Conservation (phyloP, 2,888 invertebrate species). For the Aleiodes testaceus region DNA sequence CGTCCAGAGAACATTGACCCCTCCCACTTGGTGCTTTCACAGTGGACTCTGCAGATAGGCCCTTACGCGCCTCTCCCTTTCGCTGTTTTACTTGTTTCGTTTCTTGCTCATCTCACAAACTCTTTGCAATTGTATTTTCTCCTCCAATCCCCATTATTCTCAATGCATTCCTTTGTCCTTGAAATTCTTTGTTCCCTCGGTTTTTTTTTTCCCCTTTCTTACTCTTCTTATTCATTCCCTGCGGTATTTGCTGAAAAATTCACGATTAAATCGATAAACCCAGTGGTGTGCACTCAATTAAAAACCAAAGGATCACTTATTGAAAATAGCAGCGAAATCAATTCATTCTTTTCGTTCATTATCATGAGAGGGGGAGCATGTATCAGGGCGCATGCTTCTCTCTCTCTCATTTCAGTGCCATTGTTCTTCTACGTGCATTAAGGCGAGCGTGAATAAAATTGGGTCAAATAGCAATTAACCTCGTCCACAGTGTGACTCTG, state of each 20-base stretch:
- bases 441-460: slow-evolving; percentile 67
- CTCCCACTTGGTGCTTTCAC: slow-evolving; percentile 53
- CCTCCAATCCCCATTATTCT: background rate
- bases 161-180: slow-evolving; percentile 9
- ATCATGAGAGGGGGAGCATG: slow-evolving; percentile 14
- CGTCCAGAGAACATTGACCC: slow-evolving; percentile 67
- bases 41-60: slow-evolving; percentile 37
- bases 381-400: background rate
- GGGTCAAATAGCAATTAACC: slow-evolving; percentile 72
- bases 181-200: slow-evolving; percentile 5
- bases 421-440: slow-evolving; percentile 66
- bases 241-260: slow-evolving; percentile 13
- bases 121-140: slow-evolving; percentile 15
- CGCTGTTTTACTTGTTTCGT: slow-evolving; percentile 39
- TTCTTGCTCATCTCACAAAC: slow-evolving; percentile 37
- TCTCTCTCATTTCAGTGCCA: slow-evolving; percentile 48
- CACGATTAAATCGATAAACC: slow-evolving; percentile 9
- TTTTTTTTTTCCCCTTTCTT: slow-evolving; percentile 22
- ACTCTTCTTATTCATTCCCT: slow-evolving; percentile 21
- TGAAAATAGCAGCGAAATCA: slow-evolving; percentile 33
- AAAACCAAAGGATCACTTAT: slow-evolving; percentile 11
- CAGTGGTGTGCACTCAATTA: slow-evolving; percentile 7
- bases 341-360: slow-evolving; percentile 38
- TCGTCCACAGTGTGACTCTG: slow-evolving; percentile 55
- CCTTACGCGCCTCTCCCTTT: slow-evolving; percentile 45